A percentile compares a stretch with the other conserved stretches of the same genome.
Evolutionary conservation across 2,888 invertebrate species (phyloP).

Genomic region (Cartodere bifasciata): DNA sequence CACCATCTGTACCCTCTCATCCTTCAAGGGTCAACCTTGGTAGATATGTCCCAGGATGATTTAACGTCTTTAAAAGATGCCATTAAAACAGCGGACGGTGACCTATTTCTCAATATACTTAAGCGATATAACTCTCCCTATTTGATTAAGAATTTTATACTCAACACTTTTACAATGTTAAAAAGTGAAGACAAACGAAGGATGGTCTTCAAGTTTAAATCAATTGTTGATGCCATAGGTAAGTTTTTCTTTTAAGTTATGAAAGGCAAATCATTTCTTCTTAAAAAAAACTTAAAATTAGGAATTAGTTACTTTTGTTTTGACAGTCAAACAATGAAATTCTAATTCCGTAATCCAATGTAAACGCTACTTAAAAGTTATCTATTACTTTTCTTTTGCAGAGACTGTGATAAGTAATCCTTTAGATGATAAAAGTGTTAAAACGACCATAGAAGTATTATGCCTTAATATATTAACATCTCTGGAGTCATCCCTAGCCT

Average conservation of each 20-base stretch:
- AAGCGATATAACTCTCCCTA: conserved; percentile 14
- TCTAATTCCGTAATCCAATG: too few relatives aligned
- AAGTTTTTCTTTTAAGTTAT: too few relatives aligned
- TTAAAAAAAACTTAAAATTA: too few relatives aligned
- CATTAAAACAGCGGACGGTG: conserved; percentile 12
- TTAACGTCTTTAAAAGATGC: conserved; percentile 14
- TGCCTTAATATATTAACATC: conserved; percentile 18
- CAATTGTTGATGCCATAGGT: conserved; percentile 17
- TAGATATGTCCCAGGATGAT: conserved; percentile 17
- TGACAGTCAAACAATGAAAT: not conserved
- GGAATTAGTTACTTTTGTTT: conserved; percentile 1
- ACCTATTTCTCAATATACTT: conserved; percentile 14
- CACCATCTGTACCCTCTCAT: conserved; percentile 16
- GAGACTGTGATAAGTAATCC: conserved; percentile 12
- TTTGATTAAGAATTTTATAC: conserved; percentile 19
- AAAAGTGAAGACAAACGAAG: conserved; percentile 11
- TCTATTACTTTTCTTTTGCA: too few relatives aligned
- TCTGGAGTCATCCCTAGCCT: too few relatives aligned
- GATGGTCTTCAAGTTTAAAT: conserved; percentile 10
- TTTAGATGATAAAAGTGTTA: conserved; percentile 10
- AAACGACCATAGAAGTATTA: conserved; percentile 18
- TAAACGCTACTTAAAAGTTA: too few relatives aligned
- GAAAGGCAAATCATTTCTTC: too few relatives aligned
- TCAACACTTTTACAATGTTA: conserved; percentile 18
- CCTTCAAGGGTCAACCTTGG: conserved; percentile 8